Conservation (phyloP, 1,140 invertebrate species). For the Littorina saxatilis region DNA sequence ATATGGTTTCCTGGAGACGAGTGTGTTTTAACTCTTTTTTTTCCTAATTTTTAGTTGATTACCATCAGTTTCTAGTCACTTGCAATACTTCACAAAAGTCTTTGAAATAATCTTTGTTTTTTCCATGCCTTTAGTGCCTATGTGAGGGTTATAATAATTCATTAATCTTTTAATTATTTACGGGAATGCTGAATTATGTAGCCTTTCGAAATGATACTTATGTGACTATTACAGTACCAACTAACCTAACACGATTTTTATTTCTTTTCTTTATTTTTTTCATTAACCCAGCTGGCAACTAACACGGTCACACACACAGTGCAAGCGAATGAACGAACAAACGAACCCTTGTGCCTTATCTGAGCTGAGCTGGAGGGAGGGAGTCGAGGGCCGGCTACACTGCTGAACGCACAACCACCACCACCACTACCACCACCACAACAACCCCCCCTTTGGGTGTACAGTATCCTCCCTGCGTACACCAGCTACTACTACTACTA, state of each 20-base stretch:
- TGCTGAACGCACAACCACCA: background rate
- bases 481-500: too few species aligned
- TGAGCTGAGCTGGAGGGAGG: slow-evolving; percentile 27
- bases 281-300: slow-evolving; percentile 40
- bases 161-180: slow-evolving; percentile 26
- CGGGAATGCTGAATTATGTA: slow-evolving; percentile 24
- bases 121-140: too few species aligned
- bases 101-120: too few species aligned
- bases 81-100: too few species aligned
- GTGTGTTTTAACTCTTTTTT: slow-evolving; percentile 1
- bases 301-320: slow-evolving; percentile 32
- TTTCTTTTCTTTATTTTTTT: slow-evolving; percentile 20
- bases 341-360: slow-evolving; percentile 20
- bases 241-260: slow-evolving; percentile 32
- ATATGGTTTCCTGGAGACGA: slow-evolving; percentile 19
- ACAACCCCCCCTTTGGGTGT: too few species aligned
- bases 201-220: background rate
- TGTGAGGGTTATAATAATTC: background rate
- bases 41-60: background rate
- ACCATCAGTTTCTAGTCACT: too few species aligned
- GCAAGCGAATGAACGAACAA: background rate
- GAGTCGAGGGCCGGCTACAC: background rate
- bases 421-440: background rate
- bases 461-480: too few species aligned
- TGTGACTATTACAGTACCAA: background rate